phyloP scores from a whole-genome alignment of 2,797 vertebrate species.

The Xenopus petersii region DNA sequence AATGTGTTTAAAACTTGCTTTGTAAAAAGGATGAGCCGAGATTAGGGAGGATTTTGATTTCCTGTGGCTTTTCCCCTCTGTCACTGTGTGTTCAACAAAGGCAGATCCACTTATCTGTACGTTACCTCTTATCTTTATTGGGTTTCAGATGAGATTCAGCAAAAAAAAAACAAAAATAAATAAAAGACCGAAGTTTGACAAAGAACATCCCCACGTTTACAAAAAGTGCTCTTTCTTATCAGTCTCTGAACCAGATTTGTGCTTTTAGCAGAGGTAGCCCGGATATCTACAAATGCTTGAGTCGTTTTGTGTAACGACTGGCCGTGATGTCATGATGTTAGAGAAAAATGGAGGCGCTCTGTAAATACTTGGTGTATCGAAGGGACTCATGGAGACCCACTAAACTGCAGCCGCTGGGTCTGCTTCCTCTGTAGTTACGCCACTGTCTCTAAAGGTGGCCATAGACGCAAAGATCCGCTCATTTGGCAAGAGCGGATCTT shows the following conservation, averaged over 20 bases:
- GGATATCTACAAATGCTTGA: background rate
- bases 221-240: background rate
- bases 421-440: too few species aligned
- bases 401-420: too few species aligned
- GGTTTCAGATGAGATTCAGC: conserved; percentile 20
- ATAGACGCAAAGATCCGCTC: too few species aligned
- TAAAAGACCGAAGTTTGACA: conserved; percentile 10
- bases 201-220: conserved; percentile 7
- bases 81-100: conserved; percentile 20
- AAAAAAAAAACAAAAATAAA: conserved; percentile 19
- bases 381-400: too few species aligned
- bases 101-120: conserved; percentile 33
- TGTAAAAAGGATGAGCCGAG: conserved; percentile 25
- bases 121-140: conserved; percentile 21
- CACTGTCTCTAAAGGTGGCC: too few species aligned
- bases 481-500: too few species aligned
- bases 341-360: too few species aligned
- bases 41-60: conserved; percentile 35
- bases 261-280: background rate
- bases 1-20: conserved; percentile 4
- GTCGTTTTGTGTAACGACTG: background rate
- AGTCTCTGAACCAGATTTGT: background rate
- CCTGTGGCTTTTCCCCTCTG: conserved; percentile 39
- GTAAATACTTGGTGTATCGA: too few species aligned
- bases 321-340: too few species aligned